Conservation (phyloP, 2,888 invertebrate species). For the Caenorhabditis sinica region DNA sequence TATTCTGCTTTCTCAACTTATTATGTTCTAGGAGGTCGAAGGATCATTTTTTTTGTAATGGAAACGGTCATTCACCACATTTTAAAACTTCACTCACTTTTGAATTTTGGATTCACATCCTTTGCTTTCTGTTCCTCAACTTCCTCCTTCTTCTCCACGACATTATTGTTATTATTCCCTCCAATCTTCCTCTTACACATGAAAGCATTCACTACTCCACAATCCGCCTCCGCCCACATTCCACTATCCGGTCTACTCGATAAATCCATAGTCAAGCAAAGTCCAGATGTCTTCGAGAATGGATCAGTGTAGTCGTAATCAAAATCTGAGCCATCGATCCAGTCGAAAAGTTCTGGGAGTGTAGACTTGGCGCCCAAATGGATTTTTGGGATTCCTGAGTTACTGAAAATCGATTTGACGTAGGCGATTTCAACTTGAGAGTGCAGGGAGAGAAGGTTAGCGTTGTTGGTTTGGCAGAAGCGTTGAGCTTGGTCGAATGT, state of each 20-base stretch:
- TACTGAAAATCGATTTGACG: constrained; percentile 14
- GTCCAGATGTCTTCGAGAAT: background rate
- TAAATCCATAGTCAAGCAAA: constrained; percentile 27
- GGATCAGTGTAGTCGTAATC: constrained; percentile 28
- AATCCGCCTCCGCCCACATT: constrained; percentile 11
- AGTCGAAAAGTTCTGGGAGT: constrained; percentile 6
- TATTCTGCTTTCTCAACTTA: too few species aligned
- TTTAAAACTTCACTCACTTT: background rate
- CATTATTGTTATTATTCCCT: background rate
- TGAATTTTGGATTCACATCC: background rate
- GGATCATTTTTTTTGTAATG: too few species aligned
- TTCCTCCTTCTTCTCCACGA: too few species aligned
- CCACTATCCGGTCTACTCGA: background rate
- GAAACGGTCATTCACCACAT: too few species aligned
- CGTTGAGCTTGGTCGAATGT: constrained; percentile 6
- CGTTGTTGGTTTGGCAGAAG: constrained; percentile 9
- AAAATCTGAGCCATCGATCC: constrained; percentile 9
- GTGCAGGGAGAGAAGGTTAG: constrained; percentile 17
- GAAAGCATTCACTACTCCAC: background rate
- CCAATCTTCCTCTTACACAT: constrained; percentile 3
- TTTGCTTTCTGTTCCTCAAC: too few species aligned
- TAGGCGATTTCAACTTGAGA: constrained; percentile 27
- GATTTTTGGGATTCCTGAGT: background rate
- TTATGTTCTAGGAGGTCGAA: too few species aligned
- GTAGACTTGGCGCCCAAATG: constrained; percentile 6